Base-by-base conservation (phyloP, 1,140 invertebrate species). In the Hyphantria cunea region DNA sequence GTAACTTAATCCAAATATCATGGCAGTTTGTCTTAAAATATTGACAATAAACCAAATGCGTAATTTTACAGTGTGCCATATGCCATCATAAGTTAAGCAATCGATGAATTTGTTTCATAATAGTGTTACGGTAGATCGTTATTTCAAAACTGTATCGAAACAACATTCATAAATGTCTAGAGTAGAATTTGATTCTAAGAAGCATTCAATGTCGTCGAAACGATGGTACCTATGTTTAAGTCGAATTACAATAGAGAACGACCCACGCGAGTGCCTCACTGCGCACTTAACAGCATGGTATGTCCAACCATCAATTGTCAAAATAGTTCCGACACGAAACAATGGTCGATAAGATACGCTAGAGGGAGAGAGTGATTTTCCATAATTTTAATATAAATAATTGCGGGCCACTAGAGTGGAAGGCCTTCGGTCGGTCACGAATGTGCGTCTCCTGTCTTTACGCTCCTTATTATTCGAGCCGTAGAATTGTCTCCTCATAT, bases 111-210 rank as follows among this genome's bases (percentile, higher is more conserved):
- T 17, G 50, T 69, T 69, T 69, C 67, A 64, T 49, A 65, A 69
- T 42, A 42, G 15, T 8, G 55, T 61, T 50, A 76, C 67, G 68
- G 68, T 66, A 72, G 62, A 78, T 74, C 68, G 69, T 70, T 70
- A 75, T 82, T 84, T 80, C 66, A 82, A 82, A 81, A 80, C 61
- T 70, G 72, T 76, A 71, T 75, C 68, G 68, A 68, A 60, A 65
- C 59, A 80, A 80, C 75, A 83, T 83, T 76, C 82, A 80, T 70
- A 78, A 74, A 74, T 70, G 76, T 81, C 74, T 66, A 68, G 45
- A 74, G 69, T 64, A 64, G 74, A 80, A 84, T 82, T 76, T 77
- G 74, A 80, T 87, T 87, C 81, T 67, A 54, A 82, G 80, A 89
- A 84, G 69, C 73, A 68, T 83, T 82, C 80, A 82, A 84, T 82